Base-by-base conservation (phyloP, 2,113 vertebrate genomes). In the Gymnarchus niloticus region DNA sequence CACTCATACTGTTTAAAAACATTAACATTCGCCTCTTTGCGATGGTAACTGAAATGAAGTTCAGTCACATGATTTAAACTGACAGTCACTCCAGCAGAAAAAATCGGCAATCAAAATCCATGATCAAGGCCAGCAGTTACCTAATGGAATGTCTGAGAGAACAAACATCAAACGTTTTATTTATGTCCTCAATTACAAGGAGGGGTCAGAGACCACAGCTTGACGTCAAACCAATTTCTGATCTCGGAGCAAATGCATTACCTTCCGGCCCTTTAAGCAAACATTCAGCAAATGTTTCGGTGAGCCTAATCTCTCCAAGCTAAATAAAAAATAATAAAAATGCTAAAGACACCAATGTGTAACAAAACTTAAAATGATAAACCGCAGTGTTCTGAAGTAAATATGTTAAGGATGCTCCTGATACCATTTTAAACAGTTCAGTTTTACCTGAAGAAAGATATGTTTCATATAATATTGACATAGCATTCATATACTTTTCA, bases 221-320 rank as follows among this genome's bases (percentile, higher is more conserved):
- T 86, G 91, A 92, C 88, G 86, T 88, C 90, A 92, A 91, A 88
- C 91, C 82, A 80, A 90, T 88, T 87, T 85, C 87, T 84, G 88
- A 87, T 89, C 91, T 91, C 86, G 86, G 83, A 90, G 91, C 88
- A 88, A 81, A 80, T 86, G 86, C 73, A 84, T n/a, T 81, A 87
- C 89, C 89, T 91, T 81, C 90, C 81, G 41, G 90, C 87, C 87
- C 90, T 90, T 92, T 90, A 92, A 94, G 90, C 90, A 89, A 93
- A 90, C 90, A 90, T 57, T 82, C 81, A 87, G 85, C 85, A 69
- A 88, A 28, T 44, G 84, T 84, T 92, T 87, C 84, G 86, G 87
- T 14, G 82, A 82, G 86, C 5, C 85, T 23, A 88, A 89, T 88
- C 83, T 90, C 90, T 89, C 87, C 84, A 85, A 83, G 89, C 87